Conservation (phyloP, 1,140 invertebrate genomes). For the Bombyx mori region ASM3026992v2 NC_085130.1:10918501-10919000, state of each 20-base stretch:
- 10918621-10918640: too few species aligned
- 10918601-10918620: too few species aligned
- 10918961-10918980: slow-evolving; percentile 28
- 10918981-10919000: slow-evolving; percentile 22
- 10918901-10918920: slow-evolving; percentile 12
- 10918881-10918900: slow-evolving; percentile 46
- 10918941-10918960: slow-evolving; percentile 39
- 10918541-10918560: too few species aligned
- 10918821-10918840: slow-evolving; percentile 51
- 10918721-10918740: slow-evolving; percentile 51
- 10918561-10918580: too few species aligned
- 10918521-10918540: too few species aligned
- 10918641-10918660: too few species aligned
- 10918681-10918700: slow-evolving; percentile 58
- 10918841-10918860: slow-evolving; percentile 45
- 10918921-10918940: slow-evolving; percentile 47
- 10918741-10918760: slow-evolving; percentile 52
- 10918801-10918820: slow-evolving; percentile 40
- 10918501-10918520: too few species aligned
- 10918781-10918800: slow-evolving; percentile 21
- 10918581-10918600: too few species aligned
- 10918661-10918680: slow-evolving; percentile 31
- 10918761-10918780: slow-evolving; percentile 20
- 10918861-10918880: slow-evolving; percentile 56
- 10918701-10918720: slow-evolving; percentile 32